Conservation (phyloP, 1,140 invertebrate genomes). For the Thalassaphorura encarpata region DNA sequence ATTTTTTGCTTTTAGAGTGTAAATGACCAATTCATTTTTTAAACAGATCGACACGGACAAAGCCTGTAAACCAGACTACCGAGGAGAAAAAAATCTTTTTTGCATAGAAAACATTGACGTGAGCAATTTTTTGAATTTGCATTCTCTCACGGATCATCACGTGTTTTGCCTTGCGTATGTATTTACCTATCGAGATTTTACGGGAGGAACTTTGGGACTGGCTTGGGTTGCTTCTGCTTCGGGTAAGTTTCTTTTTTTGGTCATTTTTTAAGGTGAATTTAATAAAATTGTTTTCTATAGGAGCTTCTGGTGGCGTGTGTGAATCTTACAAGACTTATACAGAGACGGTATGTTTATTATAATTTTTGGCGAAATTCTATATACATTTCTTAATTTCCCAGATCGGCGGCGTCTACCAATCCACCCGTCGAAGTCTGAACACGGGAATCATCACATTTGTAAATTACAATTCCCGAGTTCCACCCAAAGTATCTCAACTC, state of each 20-base stretch:
- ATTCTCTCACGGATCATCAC: constrained; percentile 92
- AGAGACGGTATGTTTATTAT: constrained; percentile 83
- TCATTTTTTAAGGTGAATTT: neutral
- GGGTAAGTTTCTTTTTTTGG: constrained; percentile 38
- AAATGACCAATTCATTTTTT: constrained; percentile 10
- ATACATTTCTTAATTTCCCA: no score
- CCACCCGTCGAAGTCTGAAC: constrained; percentile 87
- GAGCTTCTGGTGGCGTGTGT: constrained; percentile 95
- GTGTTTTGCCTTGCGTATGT: constrained; percentile 98
- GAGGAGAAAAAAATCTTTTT: constrained; percentile 76
- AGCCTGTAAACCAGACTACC: constrained; percentile 54
- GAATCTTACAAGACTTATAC: constrained; percentile 97
- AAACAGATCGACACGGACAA: constrained; percentile 77
- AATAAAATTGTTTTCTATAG: constrained; percentile 40
- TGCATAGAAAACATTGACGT: constrained; percentile 98
- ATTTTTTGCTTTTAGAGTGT: neutral
- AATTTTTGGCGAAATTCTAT: no score
- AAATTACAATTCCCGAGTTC: constrained; percentile 95
- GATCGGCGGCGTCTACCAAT: constrained; percentile 85
- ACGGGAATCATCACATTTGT: constrained; percentile 99
- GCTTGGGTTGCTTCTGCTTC: constrained; percentile 97
- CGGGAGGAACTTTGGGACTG: constrained; percentile 87
- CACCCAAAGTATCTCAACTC: constrained; percentile 91
- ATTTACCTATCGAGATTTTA: constrained; percentile 96
- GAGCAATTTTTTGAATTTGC: constrained; percentile 96